Evolutionary conservation across 2,113 vertebrate genomes (phyloP).

Genomic region (Mohoua ochrocephala): DNA sequence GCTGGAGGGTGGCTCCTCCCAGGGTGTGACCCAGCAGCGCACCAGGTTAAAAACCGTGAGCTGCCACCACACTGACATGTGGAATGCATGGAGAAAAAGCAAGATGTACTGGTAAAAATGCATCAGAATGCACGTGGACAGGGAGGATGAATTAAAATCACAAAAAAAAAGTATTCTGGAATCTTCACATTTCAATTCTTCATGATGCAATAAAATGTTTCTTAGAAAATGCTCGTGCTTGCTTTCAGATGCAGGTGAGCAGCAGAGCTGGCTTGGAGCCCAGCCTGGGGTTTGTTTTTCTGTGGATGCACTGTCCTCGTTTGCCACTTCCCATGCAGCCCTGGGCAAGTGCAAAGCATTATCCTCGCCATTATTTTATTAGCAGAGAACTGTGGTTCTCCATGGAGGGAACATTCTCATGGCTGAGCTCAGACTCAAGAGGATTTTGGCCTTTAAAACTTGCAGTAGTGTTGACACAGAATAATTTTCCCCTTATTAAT

Average conservation of each 20-base stretch:
- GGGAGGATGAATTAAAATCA: neutral
- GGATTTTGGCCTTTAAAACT: neutral
- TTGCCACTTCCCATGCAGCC: neutral
- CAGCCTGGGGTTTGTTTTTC: neutral
- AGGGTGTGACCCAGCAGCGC: neutral
- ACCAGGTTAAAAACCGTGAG: neutral
- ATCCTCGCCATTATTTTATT: neutral
- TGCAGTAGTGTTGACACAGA: neutral
- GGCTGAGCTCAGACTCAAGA: neutral
- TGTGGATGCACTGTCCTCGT: neutral
- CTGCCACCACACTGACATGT: neutral
- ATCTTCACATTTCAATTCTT: neutral
- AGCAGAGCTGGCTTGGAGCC: conserved; percentile 32
- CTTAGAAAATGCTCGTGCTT: neutral
- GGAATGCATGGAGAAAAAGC: neutral
- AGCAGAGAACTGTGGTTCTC: neutral
- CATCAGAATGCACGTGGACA: neutral
- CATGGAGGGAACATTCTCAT: neutral
- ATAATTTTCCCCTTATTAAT: neutral
- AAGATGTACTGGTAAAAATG: neutral
- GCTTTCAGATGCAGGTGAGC: neutral
- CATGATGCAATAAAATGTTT: neutral
- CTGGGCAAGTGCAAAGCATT: neutral
- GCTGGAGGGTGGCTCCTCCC: neutral
- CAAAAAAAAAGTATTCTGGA: neutral